Conservation (phyloP, 2,888 invertebrate species). For the Hirtodrosophila duncani region DNA sequence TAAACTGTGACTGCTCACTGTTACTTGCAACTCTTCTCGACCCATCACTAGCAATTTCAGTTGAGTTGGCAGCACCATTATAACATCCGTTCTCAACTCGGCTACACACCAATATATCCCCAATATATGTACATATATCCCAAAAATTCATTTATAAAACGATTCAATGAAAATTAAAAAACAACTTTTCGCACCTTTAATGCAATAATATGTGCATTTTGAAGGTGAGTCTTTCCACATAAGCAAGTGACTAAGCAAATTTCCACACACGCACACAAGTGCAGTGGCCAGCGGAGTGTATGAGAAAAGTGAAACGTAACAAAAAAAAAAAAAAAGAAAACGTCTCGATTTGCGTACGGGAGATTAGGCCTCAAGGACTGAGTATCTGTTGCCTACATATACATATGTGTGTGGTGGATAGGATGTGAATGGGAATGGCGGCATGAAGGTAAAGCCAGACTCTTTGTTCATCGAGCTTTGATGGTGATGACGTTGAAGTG, state of each 20-base stretch:
- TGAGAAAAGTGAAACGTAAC: slow-evolving; percentile 63
- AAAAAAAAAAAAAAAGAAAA: slow-evolving; percentile 16
- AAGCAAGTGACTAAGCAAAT: not conserved
- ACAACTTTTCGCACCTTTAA: slow-evolving; percentile 62
- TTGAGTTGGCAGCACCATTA: too few species aligned
- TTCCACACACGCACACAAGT: not conserved
- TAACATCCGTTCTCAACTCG: too few species aligned
- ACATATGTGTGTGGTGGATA: not conserved
- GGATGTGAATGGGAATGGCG: too few species aligned
- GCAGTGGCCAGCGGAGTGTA: too few species aligned
- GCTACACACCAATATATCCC: too few species aligned
- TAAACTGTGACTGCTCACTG: too few species aligned
- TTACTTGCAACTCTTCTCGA: too few species aligned
- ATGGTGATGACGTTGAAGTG: slow-evolving; percentile 62
- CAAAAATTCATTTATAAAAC: slow-evolving; percentile 44
- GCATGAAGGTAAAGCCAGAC: too few species aligned
- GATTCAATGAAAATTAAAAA: slow-evolving; percentile 63
- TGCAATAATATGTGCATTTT: slow-evolving; percentile 76
- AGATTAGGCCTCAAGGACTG: slow-evolving; percentile 16
- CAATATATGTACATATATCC: slow-evolving; percentile 31
- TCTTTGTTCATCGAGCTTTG: too few species aligned
- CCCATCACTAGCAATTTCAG: too few species aligned
- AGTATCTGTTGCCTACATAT: not conserved
- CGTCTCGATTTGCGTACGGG: not conserved
- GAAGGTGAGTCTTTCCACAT: slow-evolving; percentile 67